These are phyloP conservation scores for Agrilus planipennis DNA, from an alignment of 1,140 invertebrate genomes.

Conservation along the genomic window DNA sequence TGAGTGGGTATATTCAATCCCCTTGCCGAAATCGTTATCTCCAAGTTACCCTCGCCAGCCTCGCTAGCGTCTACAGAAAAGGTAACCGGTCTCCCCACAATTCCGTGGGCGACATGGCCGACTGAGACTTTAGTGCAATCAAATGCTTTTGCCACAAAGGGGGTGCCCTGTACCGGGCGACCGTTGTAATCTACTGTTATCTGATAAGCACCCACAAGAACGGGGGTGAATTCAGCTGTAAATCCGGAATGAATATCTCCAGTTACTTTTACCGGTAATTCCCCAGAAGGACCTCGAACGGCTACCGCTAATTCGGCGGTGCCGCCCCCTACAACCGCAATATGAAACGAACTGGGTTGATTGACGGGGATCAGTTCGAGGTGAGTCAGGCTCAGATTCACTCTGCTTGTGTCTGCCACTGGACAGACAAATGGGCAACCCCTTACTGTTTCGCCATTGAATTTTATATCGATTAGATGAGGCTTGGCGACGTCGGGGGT, in stretches of 20 bases:
- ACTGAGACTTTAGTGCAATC: conserved; percentile 82
- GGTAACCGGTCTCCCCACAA: conserved; percentile 74
- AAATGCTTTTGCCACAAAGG: conserved; percentile 86
- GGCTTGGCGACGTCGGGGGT: conserved; percentile 83
- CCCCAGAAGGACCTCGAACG: conserved; percentile 64
- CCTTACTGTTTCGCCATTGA: conserved; percentile 90
- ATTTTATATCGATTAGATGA: conserved; percentile 95
- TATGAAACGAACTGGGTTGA: conserved; percentile 76
- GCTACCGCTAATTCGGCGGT: conserved; percentile 80
- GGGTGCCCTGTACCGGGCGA: conserved; percentile 74
- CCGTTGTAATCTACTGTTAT: conserved; percentile 76
- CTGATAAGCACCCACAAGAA: conserved; percentile 78
- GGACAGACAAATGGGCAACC: conserved; percentile 82
- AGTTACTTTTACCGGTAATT: conserved; percentile 80
- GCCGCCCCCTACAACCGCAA: conserved; percentile 74
- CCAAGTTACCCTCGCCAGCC: conserved; percentile 95
- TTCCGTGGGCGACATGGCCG: conserved; percentile 67
- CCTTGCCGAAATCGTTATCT: conserved; percentile 90
- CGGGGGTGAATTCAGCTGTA: conserved; percentile 82
- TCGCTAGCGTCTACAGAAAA: conserved; percentile 92
- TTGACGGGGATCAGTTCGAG: conserved; percentile 82
- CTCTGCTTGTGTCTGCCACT: conserved; percentile 67
- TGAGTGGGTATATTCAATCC: conserved; percentile 93
- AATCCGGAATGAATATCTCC: conserved; percentile 77
- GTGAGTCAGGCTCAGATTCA: conserved; percentile 64